These are phyloP conservation scores for Micrasema minimum DNA, from an alignment of 1,140 invertebrate genomes.

Conservation along the genomic window DNA sequence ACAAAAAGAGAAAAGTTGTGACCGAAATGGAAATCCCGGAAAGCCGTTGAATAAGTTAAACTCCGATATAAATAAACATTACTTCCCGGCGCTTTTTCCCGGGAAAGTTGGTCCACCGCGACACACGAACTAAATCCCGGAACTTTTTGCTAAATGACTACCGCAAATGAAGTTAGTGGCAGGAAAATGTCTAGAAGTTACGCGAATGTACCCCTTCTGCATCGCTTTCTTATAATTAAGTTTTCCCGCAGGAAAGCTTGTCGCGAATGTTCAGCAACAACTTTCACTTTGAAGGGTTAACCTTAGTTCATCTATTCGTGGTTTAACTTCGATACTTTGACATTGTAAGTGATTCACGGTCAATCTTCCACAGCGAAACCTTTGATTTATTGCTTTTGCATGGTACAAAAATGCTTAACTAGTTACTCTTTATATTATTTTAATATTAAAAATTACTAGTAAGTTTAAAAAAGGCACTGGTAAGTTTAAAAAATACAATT, in stretches of 20 bases:
- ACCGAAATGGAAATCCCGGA: constrained; percentile 28
- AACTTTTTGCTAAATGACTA: constrained; percentile 37
- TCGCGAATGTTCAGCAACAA: constrained; percentile 35
- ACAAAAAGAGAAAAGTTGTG: background rate
- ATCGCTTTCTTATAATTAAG: constrained; percentile 51
- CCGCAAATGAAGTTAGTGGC: constrained; percentile 44
- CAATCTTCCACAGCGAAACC: too few relatives aligned
- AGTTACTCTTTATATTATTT: too few relatives aligned
- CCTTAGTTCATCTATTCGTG: constrained; percentile 17
- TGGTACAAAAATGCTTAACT: too few relatives aligned
- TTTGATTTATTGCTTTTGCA: too few relatives aligned
- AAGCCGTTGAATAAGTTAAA: constrained; percentile 36
- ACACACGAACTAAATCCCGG: constrained; percentile 19
- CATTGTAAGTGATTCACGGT: constrained; percentile 14
- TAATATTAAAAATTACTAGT: too few relatives aligned
- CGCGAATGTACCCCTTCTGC: constrained; percentile 34
- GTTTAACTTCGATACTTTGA: constrained; percentile 20
- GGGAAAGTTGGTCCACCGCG: constrained; percentile 12
- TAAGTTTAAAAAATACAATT: too few relatives aligned
- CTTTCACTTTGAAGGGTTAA: constrained; percentile 30
- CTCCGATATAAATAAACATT: constrained; percentile 41
- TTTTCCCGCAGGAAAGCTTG: constrained; percentile 35
- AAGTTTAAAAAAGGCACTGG: too few relatives aligned
- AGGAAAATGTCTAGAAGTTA: constrained; percentile 45
- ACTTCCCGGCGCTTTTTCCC: constrained; percentile 20